Evolutionary conservation across 2,797 vertebrate genomes (phyloP).

Genomic region (Numenius phaeopus): DNA sequence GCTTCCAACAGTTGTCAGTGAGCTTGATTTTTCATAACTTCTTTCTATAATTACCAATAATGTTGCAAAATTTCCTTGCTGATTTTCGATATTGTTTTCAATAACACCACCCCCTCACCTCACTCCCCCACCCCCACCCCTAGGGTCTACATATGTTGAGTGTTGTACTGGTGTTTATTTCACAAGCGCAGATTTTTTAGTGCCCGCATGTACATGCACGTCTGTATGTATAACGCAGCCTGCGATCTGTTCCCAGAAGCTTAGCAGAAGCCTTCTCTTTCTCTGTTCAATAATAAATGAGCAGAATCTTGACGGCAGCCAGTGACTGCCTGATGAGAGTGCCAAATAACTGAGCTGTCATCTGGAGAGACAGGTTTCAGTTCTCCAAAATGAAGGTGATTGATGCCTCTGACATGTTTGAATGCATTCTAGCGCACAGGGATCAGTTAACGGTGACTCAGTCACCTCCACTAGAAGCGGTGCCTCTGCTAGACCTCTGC

Average conservation of each 20-base stretch:
- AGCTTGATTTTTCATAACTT: not conserved
- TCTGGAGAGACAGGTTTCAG: not conserved
- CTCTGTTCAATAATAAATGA: not conserved
- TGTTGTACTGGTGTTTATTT: not conserved
- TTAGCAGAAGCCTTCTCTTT: not conserved
- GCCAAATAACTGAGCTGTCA: not conserved
- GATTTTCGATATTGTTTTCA: not conserved
- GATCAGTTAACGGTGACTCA: not conserved
- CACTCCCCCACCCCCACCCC: not conserved
- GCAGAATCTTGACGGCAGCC: not conserved
- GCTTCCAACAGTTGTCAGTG: not conserved
- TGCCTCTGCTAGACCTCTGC: not conserved
- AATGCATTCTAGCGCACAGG: not conserved
- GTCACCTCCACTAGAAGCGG: not conserved
- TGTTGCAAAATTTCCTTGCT: not conserved
- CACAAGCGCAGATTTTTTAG: not conserved
- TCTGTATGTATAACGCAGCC: not conserved
- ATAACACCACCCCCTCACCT: no score
- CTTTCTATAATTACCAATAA: not conserved
- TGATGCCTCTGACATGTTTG: not conserved
- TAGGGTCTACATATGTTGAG: not conserved
- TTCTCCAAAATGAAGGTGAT: not conserved
- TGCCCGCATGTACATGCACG: rapidly evolving
- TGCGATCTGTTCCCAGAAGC: not conserved
- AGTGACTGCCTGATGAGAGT: not conserved